Evolutionary conservation across 2,797 vertebrate species (phyloP).

Genomic region (Argya squamiceps): DNA sequence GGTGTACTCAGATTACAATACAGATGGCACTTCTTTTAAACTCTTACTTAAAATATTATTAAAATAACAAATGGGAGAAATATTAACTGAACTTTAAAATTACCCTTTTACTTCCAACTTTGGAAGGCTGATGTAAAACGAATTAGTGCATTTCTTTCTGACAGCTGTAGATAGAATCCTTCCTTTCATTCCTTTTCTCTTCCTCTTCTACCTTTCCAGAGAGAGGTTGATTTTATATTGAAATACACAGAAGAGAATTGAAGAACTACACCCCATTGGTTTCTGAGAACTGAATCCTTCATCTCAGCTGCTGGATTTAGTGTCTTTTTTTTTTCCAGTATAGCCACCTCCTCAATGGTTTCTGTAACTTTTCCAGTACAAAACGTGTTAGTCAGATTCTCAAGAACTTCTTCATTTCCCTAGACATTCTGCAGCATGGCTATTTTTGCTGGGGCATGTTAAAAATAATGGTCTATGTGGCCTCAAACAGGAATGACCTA

Average conservation of each 20-base stretch:
- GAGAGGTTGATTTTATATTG: not conserved
- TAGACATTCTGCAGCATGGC: not conserved
- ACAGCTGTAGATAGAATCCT: not conserved
- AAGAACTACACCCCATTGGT: not conserved
- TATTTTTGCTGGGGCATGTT: not conserved
- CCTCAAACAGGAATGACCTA: not conserved
- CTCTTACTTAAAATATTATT: not conserved
- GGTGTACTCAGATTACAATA: not conserved
- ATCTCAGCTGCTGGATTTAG: not conserved
- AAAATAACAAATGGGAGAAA: not conserved
- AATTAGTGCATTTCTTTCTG: not conserved
- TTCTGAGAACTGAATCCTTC: not conserved
- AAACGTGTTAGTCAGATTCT: not conserved
- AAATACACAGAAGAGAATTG: not conserved
- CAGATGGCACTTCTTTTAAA: not conserved
- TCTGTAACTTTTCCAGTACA: not conserved
- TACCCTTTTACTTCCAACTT: not conserved
- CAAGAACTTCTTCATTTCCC: not conserved
- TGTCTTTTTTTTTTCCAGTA: not conserved
- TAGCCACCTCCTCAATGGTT: not conserved
- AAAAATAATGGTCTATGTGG: conserved; percentile 1
- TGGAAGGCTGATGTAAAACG: not conserved
- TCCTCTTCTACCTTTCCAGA: not conserved
- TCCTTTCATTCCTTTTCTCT: not conserved
- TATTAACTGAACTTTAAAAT: not conserved